Base-by-base conservation (phyloP, 2,888 invertebrate genomes). In the Fragum sueziense region DNA sequence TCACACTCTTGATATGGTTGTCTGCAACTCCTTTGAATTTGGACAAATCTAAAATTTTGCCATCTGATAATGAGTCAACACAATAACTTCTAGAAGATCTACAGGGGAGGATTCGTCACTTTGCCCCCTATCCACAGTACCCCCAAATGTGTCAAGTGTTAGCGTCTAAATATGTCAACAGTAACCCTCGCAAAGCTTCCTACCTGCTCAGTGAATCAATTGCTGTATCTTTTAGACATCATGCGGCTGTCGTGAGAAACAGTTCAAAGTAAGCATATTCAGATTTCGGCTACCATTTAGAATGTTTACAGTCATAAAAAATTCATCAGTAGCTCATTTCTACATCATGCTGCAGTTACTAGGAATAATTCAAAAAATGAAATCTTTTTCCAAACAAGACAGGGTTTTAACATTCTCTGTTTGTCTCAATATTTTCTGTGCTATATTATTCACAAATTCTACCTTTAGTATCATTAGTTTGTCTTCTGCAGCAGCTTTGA, bases 171-270 rank as follows among this genome's bases (percentile, higher is more conserved):
- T 84, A 85, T 68, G 31, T 86, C 1, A 62, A 80, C n/a, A 69
- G 57, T 9, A 74, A 80, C 73, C 85, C 86, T 9, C 37, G 70
- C 20, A 82, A 79, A 41, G 86, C 90, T 0, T 91, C 91, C 0
- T 91, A 87, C 80, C 88, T 90, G 70, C 86, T 92, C 62, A 85
- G 87, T 17, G 92, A 92, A 75, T 86, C 90, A 2, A 85, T 89
- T 31, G 87, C 91, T 37, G 86, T 92, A 11, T 90, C 91, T 20
- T 90, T 92, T 73, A 86, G 91, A 70, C 91, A 92, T 80, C 87
- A 86, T 67, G 81, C 85, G 33, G 80, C 90, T 31, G 62, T 88
- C 11, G 89, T 88, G 74, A 71, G 86, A 4, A 74, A 80, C 29
- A 90, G 90, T 80, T 84, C 85, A 51, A 88, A 88, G 90, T 90